Base-by-base conservation (phyloP, 2,797 vertebrate species). In the Hoplostethus mediterraneus region DNA sequence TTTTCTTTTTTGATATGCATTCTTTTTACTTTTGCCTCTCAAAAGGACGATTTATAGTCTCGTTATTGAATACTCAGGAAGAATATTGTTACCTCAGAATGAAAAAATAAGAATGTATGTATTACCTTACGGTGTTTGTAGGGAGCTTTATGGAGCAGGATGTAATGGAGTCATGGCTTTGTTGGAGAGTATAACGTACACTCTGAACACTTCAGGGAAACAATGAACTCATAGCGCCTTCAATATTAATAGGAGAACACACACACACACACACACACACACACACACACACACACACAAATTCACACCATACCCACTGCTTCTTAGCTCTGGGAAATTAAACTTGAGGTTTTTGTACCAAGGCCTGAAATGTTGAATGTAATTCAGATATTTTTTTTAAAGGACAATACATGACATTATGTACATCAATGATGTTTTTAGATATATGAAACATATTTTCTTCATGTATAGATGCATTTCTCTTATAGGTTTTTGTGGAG, bases 41-140 rank as follows among this genome's bases (percentile, higher is more conserved):
- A 80, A 86, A 91, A 87, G 75, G 84, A 90, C 89, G 87, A 91
- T 88, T 89, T 92, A 80, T 90, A 84, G 81, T 90, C 17, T 68
- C 87, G 83, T 90, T 89, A 89, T 89, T 85, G 79, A 93, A 92
- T 91, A 92, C 93, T 94, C 93, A 94, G 93, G 93, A 94, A 94
- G 75, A 92, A 84, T 89, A 91, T 87, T 87, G 89, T 91, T 94
- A 93, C 93, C 92, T 94, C 91, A 90, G 81, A 93, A 87, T 88
- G 88, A 91, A 71, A 91, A 55, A 87, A 87, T 78, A 90, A 83
- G 93, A 94, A 93, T 94, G 92, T 92, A 93, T 93, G 86, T 90
- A 83, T 87, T 79, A 91, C 87, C 85, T 88, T 85, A 60, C 78
- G 84, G 86, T 86, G 85, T 86, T 86, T 81, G 72, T 91, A 67